Base-by-base conservation (phyloP, 2,113 vertebrate genomes). In the Triplophysa dalaica region DNA sequence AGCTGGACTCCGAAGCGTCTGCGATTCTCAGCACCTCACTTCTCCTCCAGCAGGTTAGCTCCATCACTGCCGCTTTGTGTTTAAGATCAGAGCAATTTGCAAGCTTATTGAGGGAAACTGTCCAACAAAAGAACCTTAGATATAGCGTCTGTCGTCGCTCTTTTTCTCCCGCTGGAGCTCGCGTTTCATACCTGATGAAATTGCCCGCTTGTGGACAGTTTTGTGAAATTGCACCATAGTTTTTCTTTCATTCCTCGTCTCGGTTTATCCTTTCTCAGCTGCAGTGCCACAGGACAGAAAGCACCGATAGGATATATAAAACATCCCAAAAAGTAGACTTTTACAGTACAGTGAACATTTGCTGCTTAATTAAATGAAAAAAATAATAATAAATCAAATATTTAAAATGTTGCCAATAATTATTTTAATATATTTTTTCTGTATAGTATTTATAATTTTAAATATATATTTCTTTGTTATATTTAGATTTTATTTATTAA, bases 51-150 rank as follows among this genome's bases (percentile, higher is more conserved):
- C 84, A 87, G 90, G 91, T 93, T 91, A 92, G 88, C 89, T 91
- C 77, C 90, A 87, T 79, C 89, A 88, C 92, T 87, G 86, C 1
- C 80, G 89, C 95, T 95, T 96, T 96, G 95, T 96, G 91, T 90
- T 82, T 79, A 68, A 94, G 93, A 97, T 95, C 95, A 94, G 92
- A 97, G 94, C 93, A 95, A 97, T 96, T 95, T 96, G 94, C 94
- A 94, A 93, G 91, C 93, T 93, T 88, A 89, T 93, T 90, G 87
- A 91, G 72, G 89, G 93, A 93, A 91, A 89, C 85, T 81, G 87
- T 89, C 86, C 89, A 91, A 95, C 94, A 95, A 95, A 95, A 95
- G 90, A 87, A 90, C 89, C 90, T 93, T 87, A 92, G 93, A 95
- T 93, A 91, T 89, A 90, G 83, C 90, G 89, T 93, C 94, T 93